Percentiles rank a stretch among this genome's conserved stretches.
phyloP scores from a whole-genome alignment of 2,113 vertebrate species.

The Meles meles region DNA sequence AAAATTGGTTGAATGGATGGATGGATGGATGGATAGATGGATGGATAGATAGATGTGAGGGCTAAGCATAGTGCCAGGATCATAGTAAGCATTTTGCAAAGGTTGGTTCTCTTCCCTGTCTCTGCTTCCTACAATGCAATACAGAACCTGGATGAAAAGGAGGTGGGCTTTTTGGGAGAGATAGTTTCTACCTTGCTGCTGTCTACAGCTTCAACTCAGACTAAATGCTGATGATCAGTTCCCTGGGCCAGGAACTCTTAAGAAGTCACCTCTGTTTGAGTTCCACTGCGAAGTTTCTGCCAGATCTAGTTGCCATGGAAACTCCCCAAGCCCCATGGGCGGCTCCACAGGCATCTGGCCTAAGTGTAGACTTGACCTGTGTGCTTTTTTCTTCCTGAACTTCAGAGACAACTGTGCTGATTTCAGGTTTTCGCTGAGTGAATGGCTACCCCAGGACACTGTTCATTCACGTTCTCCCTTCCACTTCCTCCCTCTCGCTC shows the following conservation, averaged over 20 bases:
- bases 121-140: neutral
- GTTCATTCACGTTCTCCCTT: neutral
- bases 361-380: neutral
- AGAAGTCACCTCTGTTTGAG: slow-evolving; percentile 46
- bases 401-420: neutral
- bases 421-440: neutral
- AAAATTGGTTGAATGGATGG: neutral
- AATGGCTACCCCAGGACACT: neutral
- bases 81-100: neutral
- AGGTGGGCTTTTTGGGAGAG: neutral
- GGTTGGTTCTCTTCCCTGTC: neutral
- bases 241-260: neutral
- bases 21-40: neutral
- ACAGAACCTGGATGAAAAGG: neutral
- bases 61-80: neutral
- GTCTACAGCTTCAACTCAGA: neutral
- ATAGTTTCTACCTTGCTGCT: neutral
- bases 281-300: slow-evolving; percentile 38
- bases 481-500: neutral
- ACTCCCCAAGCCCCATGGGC: neutral
- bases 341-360: neutral
- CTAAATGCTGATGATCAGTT: neutral
- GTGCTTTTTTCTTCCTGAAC: neutral
- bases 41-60: neutral
- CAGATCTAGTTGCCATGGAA: slow-evolving; percentile 52